Conservation (phyloP, 1,140 invertebrate genomes). For the Odontomachus brunneus region DNA sequence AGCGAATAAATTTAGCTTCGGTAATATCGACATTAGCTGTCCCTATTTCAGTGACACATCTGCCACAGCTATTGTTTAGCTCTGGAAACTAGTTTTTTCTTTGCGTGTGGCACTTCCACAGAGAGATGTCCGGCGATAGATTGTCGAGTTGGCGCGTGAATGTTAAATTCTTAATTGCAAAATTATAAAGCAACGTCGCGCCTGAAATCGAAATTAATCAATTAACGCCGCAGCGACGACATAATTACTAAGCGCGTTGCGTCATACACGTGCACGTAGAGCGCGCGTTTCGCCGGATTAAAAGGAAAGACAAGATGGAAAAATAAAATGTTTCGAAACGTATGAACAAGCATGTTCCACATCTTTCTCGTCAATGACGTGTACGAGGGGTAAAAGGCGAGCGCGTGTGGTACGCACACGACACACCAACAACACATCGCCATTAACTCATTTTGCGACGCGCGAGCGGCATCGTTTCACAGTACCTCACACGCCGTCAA, state of each 20-base stretch:
- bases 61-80: too few relatives aligned
- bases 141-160: too few relatives aligned
- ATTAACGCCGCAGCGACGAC: slow-evolving; percentile 15
- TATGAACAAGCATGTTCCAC: slow-evolving; percentile 14
- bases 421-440: slow-evolving; percentile 11
- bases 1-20: too few relatives aligned
- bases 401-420: neutral
- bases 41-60: too few relatives aligned
- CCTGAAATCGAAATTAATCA: slow-evolving; percentile 23
- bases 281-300: neutral
- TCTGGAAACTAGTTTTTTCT: too few relatives aligned
- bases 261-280: neutral
- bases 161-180: too few relatives aligned
- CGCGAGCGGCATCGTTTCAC: slow-evolving; percentile 7
- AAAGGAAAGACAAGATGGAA: slow-evolving; percentile 5
- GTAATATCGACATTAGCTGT: too few relatives aligned
- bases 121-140: too few relatives aligned
- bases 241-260: neutral
- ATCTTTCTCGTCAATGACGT: slow-evolving; percentile 45
- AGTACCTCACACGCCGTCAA: neutral
- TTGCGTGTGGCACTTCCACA: too few relatives aligned
- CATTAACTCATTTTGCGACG: slow-evolving; percentile 62
- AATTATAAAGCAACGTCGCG: neutral
- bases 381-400: neutral
- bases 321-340: slow-evolving; percentile 56